phyloP scores from a whole-genome alignment of 2,797 vertebrate genomes.

The Bradypodion pumilum region DNA sequence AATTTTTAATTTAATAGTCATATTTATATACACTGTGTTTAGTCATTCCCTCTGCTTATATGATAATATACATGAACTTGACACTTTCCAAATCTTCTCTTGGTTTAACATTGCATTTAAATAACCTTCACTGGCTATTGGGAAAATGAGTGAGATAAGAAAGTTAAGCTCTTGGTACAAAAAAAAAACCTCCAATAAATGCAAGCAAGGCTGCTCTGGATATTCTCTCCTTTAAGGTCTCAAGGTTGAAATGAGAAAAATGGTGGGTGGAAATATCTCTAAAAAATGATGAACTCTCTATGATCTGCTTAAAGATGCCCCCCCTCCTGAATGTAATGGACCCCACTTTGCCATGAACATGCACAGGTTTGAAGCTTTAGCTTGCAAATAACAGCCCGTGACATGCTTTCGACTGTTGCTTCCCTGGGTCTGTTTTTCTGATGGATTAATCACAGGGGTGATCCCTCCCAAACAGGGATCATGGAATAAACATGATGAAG shows the following conservation, averaged over 20 bases:
- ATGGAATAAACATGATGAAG: background rate
- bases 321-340: background rate
- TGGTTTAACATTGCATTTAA: constrained; percentile 19
- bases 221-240: background rate
- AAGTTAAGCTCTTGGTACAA: background rate
- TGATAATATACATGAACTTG: constrained; percentile 3
- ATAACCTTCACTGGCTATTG: background rate
- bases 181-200: background rate
- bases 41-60: background rate
- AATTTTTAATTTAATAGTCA: too few relatives aligned
- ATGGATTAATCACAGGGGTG: background rate
- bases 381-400: background rate
- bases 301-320: background rate
- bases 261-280: background rate
- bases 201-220: background rate
- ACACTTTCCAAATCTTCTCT: background rate
- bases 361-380: too few relatives aligned
- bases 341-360: background rate
- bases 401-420: background rate
- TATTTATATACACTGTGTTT: background rate
- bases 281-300: background rate
- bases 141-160: constrained; percentile 2
- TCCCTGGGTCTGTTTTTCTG: background rate
- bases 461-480: background rate
- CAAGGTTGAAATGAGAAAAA: background rate